Conservation (phyloP, 2,797 vertebrate species). For the Amphiprion clarkii region DNA sequence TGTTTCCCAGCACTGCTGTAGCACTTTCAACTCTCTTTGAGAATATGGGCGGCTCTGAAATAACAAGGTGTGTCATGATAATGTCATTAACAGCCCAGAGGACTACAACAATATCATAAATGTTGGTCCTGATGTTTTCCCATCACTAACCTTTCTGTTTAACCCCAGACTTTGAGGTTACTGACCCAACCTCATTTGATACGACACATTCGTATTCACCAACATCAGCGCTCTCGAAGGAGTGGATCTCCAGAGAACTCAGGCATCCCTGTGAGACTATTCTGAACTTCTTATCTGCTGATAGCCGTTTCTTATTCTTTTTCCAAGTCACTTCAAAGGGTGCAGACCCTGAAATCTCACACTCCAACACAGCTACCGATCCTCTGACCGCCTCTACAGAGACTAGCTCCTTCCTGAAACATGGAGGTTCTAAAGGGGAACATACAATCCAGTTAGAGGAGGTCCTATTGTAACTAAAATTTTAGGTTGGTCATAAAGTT, state of each 20-base stretch:
- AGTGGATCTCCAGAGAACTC: constrained; percentile 90
- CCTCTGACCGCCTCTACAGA: constrained; percentile 91
- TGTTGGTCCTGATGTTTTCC: constrained; percentile 54
- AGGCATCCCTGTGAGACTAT: constrained; percentile 88
- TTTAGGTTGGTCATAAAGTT: not conserved
- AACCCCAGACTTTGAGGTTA: constrained; percentile 87
- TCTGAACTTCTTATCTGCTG: constrained; percentile 91
- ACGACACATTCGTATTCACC: constrained; percentile 94
- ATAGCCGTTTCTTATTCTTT: constrained; percentile 92
- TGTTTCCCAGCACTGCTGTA: constrained; percentile 90
- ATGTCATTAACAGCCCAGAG: not conserved
- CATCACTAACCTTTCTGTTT: constrained; percentile 93
- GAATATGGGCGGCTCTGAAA: constrained; percentile 94
- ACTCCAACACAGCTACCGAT: constrained; percentile 89
- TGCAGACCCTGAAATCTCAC: constrained; percentile 91
- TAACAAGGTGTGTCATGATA: constrained; percentile 37
- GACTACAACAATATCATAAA: constrained; percentile 7
- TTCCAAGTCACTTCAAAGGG: constrained; percentile 94
- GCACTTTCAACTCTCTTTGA: constrained; percentile 93
- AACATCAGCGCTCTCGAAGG: constrained; percentile 91
- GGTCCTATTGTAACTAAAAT: not conserved
- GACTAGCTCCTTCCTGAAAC: constrained; percentile 89
- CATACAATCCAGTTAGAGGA: constrained; percentile 53
- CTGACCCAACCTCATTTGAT: constrained; percentile 94
- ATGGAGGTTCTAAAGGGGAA: constrained; percentile 90